phyloP scores from a whole-genome alignment of 2,888 invertebrate species.

The Oscheius onirici region DNA sequence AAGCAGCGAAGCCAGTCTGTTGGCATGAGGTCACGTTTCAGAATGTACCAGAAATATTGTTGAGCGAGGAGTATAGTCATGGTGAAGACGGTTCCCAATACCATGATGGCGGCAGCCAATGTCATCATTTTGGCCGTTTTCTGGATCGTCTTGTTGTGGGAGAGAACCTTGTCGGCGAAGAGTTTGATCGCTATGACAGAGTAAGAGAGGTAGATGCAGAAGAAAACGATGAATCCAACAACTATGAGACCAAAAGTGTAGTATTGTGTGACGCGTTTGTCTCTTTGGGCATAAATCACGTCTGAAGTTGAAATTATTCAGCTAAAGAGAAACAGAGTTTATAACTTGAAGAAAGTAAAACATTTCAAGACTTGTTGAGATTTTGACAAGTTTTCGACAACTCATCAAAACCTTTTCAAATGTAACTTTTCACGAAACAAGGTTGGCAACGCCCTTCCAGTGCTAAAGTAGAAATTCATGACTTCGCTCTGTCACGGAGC shows the following conservation, averaged over 20 bases:
- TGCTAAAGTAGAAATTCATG: no score
- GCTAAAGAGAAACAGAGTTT: no score
- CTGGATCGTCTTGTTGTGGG: background rate
- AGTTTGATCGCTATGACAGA: background rate
- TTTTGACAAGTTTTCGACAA: no score
- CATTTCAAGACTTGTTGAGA: no score
- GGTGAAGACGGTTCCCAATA: background rate
- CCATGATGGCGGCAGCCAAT: background rate
- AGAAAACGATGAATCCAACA: background rate
- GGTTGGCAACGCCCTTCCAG: no score
- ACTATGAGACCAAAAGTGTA: background rate
- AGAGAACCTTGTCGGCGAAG: background rate
- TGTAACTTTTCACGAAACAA: no score
- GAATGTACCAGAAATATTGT: background rate
- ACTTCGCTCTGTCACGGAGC: no score
- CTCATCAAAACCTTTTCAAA: no score
- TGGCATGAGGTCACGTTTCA: background rate
- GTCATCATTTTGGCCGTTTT: background rate
- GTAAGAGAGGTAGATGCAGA: slow-evolving; percentile 4
- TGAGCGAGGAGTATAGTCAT: background rate
- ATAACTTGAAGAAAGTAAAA: no score
- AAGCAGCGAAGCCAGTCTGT: background rate
- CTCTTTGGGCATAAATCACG: background rate
- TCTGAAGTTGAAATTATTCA: no score
- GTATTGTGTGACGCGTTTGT: background rate